These are phyloP conservation scores for Plebejus argus DNA, from an alignment of 2,888 invertebrate species.

Conservation along the genomic window DNA sequence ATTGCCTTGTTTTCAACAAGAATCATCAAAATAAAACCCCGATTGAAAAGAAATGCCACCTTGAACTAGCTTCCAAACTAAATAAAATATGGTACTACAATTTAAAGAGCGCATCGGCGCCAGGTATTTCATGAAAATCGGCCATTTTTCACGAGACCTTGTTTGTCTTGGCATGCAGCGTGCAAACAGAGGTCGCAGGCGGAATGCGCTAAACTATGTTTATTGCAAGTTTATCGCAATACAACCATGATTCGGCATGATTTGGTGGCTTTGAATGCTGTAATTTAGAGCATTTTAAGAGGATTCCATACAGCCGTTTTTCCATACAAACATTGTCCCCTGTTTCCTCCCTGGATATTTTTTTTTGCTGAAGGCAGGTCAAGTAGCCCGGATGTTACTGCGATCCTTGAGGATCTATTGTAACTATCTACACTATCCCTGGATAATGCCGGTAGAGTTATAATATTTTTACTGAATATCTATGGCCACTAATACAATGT, in stretches of 20 bases:
- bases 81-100: neutral
- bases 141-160: neutral
- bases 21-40: neutral
- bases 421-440: too few relatives aligned
- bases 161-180: constrained; percentile 17
- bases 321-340: too few relatives aligned
- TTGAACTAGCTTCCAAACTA: neutral
- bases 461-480: too few relatives aligned
- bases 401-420: too few relatives aligned
- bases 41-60: neutral
- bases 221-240: neutral
- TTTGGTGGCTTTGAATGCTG: neutral
- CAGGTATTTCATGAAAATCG: neutral
- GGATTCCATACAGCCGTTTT: too few relatives aligned
- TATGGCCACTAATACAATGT: too few relatives aligned
- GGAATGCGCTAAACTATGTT: neutral
- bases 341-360: too few relatives aligned
- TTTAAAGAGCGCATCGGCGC: neutral
- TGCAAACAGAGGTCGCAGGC: neutral
- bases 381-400: too few relatives aligned
- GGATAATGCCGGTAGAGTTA: too few relatives aligned
- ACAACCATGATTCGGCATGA: neutral
- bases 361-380: too few relatives aligned
- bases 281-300: neutral
- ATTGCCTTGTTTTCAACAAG: too few relatives aligned